Conservation (phyloP, 2,888 invertebrate genomes). For the Crepidodera aurea region DNA sequence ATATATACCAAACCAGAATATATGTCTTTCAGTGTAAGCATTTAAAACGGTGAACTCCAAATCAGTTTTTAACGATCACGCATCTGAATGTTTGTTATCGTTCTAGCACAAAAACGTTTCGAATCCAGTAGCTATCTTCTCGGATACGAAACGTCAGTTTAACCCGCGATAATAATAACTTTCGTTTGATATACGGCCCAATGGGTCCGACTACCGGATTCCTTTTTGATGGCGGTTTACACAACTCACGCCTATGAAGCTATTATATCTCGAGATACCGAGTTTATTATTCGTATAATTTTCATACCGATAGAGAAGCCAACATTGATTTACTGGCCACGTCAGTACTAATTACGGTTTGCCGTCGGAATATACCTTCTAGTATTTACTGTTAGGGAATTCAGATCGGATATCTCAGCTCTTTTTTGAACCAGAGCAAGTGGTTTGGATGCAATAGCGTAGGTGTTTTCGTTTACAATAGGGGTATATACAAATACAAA, state of each 20-base stretch:
- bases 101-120: slow-evolving; percentile 5
- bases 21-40: too few species aligned
- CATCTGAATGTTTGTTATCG: neutral
- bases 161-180: slow-evolving; percentile 21
- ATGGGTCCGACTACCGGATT: slow-evolving; percentile 52
- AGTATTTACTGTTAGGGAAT: slow-evolving; percentile 14
- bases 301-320: slow-evolving; percentile 30
- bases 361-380: slow-evolving; percentile 27
- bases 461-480: too few species aligned
- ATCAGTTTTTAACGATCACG: neutral
- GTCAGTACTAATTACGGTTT: slow-evolving; percentile 30
- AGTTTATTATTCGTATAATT: slow-evolving; percentile 35
- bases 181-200: slow-evolving; percentile 39
- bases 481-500: too few species aligned
- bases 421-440: neutral
- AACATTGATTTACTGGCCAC: slow-evolving; percentile 29
- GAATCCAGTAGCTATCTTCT: slow-evolving; percentile 11
- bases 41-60: too few species aligned
- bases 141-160: slow-evolving; percentile 19
- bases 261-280: slow-evolving; percentile 35
- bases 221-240: slow-evolving; percentile 43
- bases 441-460: too few species aligned
- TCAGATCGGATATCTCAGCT: slow-evolving; percentile 17
- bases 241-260: slow-evolving; percentile 35
- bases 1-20: too few species aligned